These are phyloP conservation scores for Apotomis betuletana DNA, from an alignment of 2,888 invertebrate species.

Conservation along the genomic window DNA sequence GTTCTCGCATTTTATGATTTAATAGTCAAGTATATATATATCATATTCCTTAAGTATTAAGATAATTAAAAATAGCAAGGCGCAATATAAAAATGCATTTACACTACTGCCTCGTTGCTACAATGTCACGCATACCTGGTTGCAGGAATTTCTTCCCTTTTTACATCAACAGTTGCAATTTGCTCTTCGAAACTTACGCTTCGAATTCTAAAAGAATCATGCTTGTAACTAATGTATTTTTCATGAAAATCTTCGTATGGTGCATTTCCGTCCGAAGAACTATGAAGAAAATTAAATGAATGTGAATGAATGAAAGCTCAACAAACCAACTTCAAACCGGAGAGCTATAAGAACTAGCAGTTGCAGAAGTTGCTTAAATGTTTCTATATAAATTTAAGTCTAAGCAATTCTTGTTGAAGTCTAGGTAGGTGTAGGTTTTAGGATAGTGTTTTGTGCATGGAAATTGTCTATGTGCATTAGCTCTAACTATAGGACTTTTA, in stretches of 20 bases:
- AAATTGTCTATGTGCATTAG: conserved; percentile 45
- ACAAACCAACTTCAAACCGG: conserved; percentile 49
- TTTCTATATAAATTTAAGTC: conserved; percentile 8
- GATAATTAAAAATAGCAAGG: not conserved
- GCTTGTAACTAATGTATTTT: conserved; percentile 88
- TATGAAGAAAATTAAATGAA: conserved; percentile 78
- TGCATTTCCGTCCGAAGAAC: conserved; percentile 83
- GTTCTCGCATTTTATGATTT: too few relatives aligned
- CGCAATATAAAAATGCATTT: conserved; percentile 38
- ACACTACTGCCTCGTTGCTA: conserved; percentile 41
- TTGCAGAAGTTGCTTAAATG: conserved; percentile 39
- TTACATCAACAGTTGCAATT: conserved; percentile 65
- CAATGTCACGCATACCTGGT: conserved; percentile 67
- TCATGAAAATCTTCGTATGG: conserved; percentile 91
- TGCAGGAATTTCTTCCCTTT: conserved; percentile 65
- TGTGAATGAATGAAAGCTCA: conserved; percentile 70
- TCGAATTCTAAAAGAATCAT: conserved; percentile 89
- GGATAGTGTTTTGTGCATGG: conserved; percentile 44
- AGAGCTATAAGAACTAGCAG: conserved; percentile 47
- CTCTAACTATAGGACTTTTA: conserved; percentile 40
- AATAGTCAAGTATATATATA: too few relatives aligned
- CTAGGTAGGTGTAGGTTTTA: conserved; percentile 38
- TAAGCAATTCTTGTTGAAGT: conserved; percentile 25
- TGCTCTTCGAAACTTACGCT: conserved; percentile 88
- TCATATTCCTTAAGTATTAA: not conserved